Base-by-base conservation (phyloP, 1,140 invertebrate genomes). In the Polyergus mexicanus region DNA sequence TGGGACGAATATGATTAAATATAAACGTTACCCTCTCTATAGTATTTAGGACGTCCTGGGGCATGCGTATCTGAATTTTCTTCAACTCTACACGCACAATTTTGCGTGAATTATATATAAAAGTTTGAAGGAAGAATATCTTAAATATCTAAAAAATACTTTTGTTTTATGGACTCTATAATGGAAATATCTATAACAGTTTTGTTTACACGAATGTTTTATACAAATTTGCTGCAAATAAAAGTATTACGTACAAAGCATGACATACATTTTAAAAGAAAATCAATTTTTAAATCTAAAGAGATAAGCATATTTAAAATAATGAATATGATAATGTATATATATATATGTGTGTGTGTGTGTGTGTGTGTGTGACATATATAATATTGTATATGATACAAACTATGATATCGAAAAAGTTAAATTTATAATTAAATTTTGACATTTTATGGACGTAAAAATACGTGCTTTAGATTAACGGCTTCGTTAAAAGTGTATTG, bases 1-100 rank as follows among this genome's bases (percentile, higher is more conserved):
- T 86, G 38, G 88, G 72, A 19, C 88, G 78, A 25, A 2, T 60
- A 86, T 68, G 77, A 86, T 78, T 89, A 89, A 89, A 89, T 78
- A 54, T n/a, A 89, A 86, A 86, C 3, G 54, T 84, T 62, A 38
- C 16, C 22, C 65, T 22, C 28, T 6, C 28, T 44, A 47, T 58
- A 66, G 63, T 13, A 44, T 13, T 74, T 44, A 83, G 54, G 38
- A 16, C 47, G 19, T 56, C 47, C 25, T 41, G 6, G 22, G 47
- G 51, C 44, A 54, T 35, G 16, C 35, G 28, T 25, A 19, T 72
- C 38, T 47, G 28, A 69, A 83, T 86, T 35, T 22, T 8, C 32
- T 47, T 32, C 11, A n/a, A 16, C 6, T 25, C 11, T 35, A 13
- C 7, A 22, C 3, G 5, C 41, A 13, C 35, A 32, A 19, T 3